These are phyloP conservation scores for Synanthedon vespiformis DNA, from an alignment of 2,888 invertebrate genomes.

Conservation along the genomic window DNA sequence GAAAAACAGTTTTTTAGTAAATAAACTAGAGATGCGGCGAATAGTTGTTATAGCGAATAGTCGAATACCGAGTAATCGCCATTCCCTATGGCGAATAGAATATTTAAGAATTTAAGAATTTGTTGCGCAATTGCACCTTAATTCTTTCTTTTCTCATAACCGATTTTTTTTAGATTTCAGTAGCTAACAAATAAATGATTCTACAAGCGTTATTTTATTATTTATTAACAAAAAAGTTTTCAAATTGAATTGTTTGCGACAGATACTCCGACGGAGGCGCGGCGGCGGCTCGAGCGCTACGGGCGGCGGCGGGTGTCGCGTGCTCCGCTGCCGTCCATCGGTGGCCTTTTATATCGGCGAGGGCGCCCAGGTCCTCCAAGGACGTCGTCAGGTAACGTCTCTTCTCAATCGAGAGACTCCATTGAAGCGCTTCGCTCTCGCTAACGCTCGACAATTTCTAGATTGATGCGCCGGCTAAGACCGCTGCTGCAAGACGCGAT, in stretches of 20 bases:
- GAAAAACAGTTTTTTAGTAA: no score
- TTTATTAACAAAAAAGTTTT: no score
- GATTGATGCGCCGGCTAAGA: conserved; percentile 90
- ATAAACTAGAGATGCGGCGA: no score
- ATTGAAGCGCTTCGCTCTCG: not conserved
- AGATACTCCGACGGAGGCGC: conserved; percentile 88
- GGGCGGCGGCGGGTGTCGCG: conserved; percentile 18
- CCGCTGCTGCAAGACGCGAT: conserved; percentile 96
- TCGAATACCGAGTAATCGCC: no score
- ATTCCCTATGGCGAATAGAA: no score
- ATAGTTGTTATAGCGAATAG: no score
- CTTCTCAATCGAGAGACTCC: not conserved
- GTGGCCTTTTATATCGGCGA: conserved; percentile 88
- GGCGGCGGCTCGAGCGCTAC: conserved; percentile 43
- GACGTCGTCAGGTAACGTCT: conserved; percentile 76
- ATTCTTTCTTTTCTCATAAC: no score
- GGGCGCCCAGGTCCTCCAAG: conserved; percentile 88
- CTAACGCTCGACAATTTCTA: conserved; percentile 8
- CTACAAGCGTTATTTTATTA: no score
- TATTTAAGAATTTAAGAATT: no score
- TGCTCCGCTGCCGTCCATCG: conserved; percentile 66
- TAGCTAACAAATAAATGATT: no score
- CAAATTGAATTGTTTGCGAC: not conserved
- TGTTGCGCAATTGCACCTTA: no score
- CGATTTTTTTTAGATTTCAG: no score